phyloP scores from a whole-genome alignment of 2,113 vertebrate species.

The Oreochromis spilurus region DNA sequence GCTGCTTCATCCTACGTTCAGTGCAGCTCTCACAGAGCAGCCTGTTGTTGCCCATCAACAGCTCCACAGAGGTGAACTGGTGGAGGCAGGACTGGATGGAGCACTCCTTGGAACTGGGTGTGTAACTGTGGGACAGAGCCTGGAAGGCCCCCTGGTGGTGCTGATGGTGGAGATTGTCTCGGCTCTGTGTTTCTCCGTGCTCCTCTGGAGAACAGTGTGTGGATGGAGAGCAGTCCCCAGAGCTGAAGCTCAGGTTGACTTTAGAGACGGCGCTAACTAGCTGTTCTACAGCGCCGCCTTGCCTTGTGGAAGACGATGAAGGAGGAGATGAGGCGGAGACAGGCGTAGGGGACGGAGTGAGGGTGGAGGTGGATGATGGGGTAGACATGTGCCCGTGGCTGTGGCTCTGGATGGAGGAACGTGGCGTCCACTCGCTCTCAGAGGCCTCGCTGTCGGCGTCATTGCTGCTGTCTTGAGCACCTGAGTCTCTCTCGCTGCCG shows the following conservation, averaged over 20 bases:
- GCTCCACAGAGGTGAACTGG: constrained; percentile 93
- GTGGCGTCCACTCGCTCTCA: constrained; percentile 79
- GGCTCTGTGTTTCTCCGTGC: constrained; percentile 31
- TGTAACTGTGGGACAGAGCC: constrained; percentile 89
- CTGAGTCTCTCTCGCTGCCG: constrained; percentile 82
- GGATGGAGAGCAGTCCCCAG: constrained; percentile 55
- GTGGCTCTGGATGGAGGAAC: constrained; percentile 36
- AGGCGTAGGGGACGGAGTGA: constrained; percentile 10
- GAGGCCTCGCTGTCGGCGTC: constrained; percentile 96
- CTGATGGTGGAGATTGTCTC: constrained; percentile 56
- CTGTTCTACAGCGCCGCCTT: constrained; percentile 64
- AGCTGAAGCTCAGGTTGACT: constrained; percentile 70
- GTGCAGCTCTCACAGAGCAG: constrained; percentile 94
- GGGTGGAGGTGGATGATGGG: constrained; percentile 39
- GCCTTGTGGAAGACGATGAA: constrained; percentile 16
- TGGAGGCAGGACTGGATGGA: constrained; percentile 96
- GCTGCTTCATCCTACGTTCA: constrained; percentile 78
- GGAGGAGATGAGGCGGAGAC: background rate
- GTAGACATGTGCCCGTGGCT: constrained; percentile 27
- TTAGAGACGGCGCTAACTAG: constrained; percentile 79
- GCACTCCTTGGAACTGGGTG: constrained; percentile 92
- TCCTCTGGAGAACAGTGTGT: constrained; percentile 55
- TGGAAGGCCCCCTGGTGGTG: constrained; percentile 86
- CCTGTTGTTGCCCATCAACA: constrained; percentile 98
- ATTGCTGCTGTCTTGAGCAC: constrained; percentile 83